Evolutionary conservation across 2,113 vertebrate species (phyloP).

Genomic region (Pholis gunnellus): DNA sequence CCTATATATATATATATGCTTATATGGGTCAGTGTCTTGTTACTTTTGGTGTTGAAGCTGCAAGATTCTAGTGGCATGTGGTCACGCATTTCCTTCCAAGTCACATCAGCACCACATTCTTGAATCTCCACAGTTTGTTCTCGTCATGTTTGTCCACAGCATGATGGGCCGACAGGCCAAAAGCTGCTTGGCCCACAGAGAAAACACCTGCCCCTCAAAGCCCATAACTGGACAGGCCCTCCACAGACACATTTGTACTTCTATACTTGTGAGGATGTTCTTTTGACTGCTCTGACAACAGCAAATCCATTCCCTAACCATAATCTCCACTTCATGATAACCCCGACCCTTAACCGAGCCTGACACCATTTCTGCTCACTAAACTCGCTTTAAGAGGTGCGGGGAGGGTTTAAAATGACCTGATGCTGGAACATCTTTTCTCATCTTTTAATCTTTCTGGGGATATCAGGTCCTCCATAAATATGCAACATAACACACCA

Average conservation of each 20-base stretch:
- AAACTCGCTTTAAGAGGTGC: neutral
- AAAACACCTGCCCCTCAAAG: slow-evolving; percentile 79
- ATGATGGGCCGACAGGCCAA: slow-evolving; percentile 56
- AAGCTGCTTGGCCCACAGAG: slow-evolving; percentile 69
- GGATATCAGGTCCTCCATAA: neutral
- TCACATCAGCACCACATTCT: slow-evolving; percentile 70
- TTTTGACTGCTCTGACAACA: slow-evolving; percentile 6
- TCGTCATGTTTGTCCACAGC: slow-evolving; percentile 75
- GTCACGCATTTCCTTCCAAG: slow-evolving; percentile 55
- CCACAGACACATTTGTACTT: slow-evolving; percentile 28
- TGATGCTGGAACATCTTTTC: neutral
- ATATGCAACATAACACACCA: neutral
- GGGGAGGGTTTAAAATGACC: neutral
- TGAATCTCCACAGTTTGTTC: slow-evolving; percentile 67
- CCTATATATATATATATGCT: too few relatives aligned
- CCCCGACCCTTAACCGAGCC: slow-evolving; percentile 8
- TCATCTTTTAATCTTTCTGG: neutral
- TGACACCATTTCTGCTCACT: slow-evolving; percentile 22
- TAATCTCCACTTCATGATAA: slow-evolving; percentile 25
- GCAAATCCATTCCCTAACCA: neutral
- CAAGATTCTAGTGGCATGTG: slow-evolving; percentile 36
- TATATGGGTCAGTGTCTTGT: slow-evolving; percentile 42
- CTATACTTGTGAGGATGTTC: slow-evolving; percentile 39
- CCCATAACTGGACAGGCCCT: slow-evolving; percentile 39
- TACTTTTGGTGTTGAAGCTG: slow-evolving; percentile 17